These are phyloP conservation scores for Picathartes gymnocephalus DNA, from an alignment of 2,113 vertebrate genomes.

Conservation along the genomic window DNA sequence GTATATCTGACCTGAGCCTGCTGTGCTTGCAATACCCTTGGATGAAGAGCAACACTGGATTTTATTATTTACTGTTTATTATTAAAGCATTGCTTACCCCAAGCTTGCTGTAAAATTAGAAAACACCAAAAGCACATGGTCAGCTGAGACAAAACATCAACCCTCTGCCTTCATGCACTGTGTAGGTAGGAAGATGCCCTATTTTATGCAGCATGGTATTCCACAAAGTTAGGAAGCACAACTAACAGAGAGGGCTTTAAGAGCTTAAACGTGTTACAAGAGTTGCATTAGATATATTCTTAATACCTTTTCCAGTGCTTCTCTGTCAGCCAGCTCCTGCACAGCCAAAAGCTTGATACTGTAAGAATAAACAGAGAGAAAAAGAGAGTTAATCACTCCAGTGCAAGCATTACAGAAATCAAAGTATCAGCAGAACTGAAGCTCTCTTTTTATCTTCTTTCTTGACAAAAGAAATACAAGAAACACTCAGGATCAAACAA, in stretches of 20 bases:
- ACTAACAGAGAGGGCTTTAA: neutral
- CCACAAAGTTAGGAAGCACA: neutral
- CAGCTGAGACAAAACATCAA: neutral
- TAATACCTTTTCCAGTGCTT: slow-evolving; percentile 92
- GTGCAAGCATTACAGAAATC: neutral
- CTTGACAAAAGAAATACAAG: neutral
- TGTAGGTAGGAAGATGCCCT: neutral
- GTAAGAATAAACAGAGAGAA: slow-evolving; percentile 46
- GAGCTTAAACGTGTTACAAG: neutral
- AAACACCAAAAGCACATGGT: neutral
- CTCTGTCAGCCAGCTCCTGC: slow-evolving; percentile 89
- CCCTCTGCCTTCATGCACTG: neutral
- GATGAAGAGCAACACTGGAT: neutral
- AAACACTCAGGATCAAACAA: neutral
- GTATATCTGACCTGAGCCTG: neutral
- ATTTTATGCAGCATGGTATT: neutral
- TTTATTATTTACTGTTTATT: neutral
- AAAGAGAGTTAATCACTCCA: slow-evolving; percentile 1
- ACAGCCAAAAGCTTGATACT: slow-evolving; percentile 96
- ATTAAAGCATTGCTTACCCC: neutral
- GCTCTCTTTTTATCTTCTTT: neutral
- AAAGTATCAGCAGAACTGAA: neutral
- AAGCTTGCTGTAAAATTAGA: neutral
- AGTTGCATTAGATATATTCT: neutral
- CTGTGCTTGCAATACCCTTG: neutral